Evolutionary conservation across 2,888 invertebrate species (phyloP), one percentile per base, ranked within the genome.

Genomic region (Calephelis perditalis): DNA sequence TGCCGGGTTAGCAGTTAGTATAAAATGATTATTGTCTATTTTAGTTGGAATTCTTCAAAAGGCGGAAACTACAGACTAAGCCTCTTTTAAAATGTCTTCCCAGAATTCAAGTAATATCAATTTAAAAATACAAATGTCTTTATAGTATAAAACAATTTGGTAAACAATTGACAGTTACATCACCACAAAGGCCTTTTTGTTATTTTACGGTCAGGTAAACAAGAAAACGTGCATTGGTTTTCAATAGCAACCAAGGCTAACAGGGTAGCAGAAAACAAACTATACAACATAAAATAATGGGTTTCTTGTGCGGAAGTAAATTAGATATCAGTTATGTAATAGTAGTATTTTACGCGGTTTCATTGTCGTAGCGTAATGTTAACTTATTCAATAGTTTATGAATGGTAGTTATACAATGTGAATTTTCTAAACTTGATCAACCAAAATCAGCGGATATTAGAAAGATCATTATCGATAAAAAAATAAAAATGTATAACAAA

Each of bases 221-320:
- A 49, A 49, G 26, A 10, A 26, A 49, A 49, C 26, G 15, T 26
- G 40, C 40, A 4, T 49, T 5, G 26, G 49, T 49, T 35, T 49
- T 49, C 15, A 47, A 15, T 47, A 8, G 9, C 26, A 12, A 49
- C 49, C 49, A 7, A 49, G 26, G 49, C 49, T 10, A 49, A 7
- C 49, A 9, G 10, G 3, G 12, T 15, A 26, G 26, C 40, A 40
- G 40, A 40, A 40, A 40, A 40, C 40, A 40, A 40, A 40, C 8
- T 6, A 47, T 9, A 26, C 49, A 26, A 49, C 9, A 5, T 49
- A 49, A 26, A 26, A 26, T 9, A 49, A 49, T 49, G 10, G 9
- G 10, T 57, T 44, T 12, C 44, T 57, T 56, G 40, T 11, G 43
- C 7, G 44, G 44, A 57, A 43, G 36, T 40, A 54, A 35, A 57